Evolutionary conservation across 2,888 invertebrate species (phyloP).

Genomic region (Sericinus montela): DNA sequence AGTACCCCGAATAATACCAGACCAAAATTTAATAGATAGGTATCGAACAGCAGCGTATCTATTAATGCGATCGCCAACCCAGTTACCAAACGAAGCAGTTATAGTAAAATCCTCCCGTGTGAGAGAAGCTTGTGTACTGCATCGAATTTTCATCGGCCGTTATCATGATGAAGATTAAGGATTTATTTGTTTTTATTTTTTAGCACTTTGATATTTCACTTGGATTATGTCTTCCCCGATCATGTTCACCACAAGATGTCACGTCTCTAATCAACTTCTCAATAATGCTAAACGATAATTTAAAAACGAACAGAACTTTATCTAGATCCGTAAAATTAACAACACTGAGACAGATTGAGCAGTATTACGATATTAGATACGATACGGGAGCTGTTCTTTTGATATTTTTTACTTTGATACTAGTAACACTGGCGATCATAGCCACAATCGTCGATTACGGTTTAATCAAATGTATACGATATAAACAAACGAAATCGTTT

Average conservation of each 20-base stretch:
- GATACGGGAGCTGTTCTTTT: conserved; percentile 52
- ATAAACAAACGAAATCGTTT: conserved; percentile 2
- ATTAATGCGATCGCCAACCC: no score
- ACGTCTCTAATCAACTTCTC: conserved; percentile 68
- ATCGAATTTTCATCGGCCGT: no score
- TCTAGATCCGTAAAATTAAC: conserved; percentile 51
- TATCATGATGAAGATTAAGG: no score
- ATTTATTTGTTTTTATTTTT: conserved; percentile 26
- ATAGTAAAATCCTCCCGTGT: no score
- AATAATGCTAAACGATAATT: conserved; percentile 61
- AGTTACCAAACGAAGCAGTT: no score
- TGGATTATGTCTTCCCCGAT: conserved; percentile 70
- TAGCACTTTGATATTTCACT: conserved; percentile 58
- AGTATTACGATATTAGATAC: conserved; percentile 38
- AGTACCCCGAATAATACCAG: no score
- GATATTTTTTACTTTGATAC: conserved; percentile 42
- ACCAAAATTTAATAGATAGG: no score
- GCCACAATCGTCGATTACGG: conserved; percentile 70
- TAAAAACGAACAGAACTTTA: conserved; percentile 52
- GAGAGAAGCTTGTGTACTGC: no score
- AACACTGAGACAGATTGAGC: conserved; percentile 45
- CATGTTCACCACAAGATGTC: conserved; percentile 62
- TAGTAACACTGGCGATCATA: conserved; percentile 45
- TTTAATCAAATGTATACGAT: conserved; percentile 31
- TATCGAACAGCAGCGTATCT: no score